These are phyloP conservation scores for Myoxocephalus aenaeus DNA, from an alignment of 2,797 vertebrate species.

Conservation along the genomic window DNA sequence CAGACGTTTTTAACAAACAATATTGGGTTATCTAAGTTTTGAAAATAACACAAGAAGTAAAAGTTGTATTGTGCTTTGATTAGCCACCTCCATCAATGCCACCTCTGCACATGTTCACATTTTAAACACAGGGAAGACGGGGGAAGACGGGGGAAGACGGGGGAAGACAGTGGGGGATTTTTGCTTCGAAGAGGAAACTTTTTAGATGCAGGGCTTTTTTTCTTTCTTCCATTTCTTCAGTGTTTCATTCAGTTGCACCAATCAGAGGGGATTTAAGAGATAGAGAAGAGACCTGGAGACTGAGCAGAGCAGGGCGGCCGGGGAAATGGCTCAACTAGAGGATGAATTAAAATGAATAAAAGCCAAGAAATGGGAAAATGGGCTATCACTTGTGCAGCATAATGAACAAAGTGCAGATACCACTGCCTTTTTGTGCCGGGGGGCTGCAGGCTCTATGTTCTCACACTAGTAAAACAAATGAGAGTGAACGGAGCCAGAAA, in stretches of 20 bases:
- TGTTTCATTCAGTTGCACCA: slow-evolving; percentile 61
- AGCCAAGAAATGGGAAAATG: slow-evolving; percentile 78
- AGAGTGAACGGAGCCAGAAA: slow-evolving; percentile 67
- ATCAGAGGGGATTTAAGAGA: slow-evolving; percentile 75
- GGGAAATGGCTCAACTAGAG: slow-evolving; percentile 73
- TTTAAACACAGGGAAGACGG: slow-evolving; percentile 9
- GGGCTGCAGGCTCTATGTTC: slow-evolving; percentile 65
- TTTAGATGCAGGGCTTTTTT: slow-evolving; percentile 38
- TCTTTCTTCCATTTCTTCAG: slow-evolving; percentile 31
- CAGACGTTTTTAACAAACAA: slow-evolving; percentile 69
- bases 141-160: not conserved
- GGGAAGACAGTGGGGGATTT: slow-evolving; percentile 5
- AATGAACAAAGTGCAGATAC: slow-evolving; percentile 82
- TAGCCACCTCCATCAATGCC: slow-evolving; percentile 38
- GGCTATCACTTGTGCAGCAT: slow-evolving; percentile 74
- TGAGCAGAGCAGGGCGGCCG: slow-evolving; percentile 57
- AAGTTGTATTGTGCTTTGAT: slow-evolving; percentile 57
- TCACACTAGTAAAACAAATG: slow-evolving; percentile 72
- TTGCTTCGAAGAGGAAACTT: slow-evolving; percentile 61
- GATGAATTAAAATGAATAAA: slow-evolving; percentile 82
- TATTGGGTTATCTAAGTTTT: slow-evolving; percentile 71
- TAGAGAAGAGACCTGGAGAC: slow-evolving; percentile 70
- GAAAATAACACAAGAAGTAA: slow-evolving; percentile 46
- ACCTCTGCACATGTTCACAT: slow-evolving; percentile 23
- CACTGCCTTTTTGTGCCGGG: slow-evolving; percentile 67